These are phyloP conservation scores for Paradisaea rubra DNA, from an alignment of 2,113 vertebrate species.

Conservation along the genomic window DNA sequence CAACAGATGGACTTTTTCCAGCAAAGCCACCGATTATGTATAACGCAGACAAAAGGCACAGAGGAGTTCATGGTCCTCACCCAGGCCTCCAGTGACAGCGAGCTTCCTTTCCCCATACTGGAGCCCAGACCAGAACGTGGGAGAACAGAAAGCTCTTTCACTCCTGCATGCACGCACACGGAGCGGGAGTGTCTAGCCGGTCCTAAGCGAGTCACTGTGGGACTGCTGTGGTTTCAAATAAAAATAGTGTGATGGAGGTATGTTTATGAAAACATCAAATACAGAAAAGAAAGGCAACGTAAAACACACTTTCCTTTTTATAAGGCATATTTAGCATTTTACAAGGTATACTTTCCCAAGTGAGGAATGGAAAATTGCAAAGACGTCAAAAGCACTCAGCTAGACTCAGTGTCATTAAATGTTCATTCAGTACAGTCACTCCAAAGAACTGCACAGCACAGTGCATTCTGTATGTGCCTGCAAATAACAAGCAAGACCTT, in stretches of 20 bases:
- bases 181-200: background rate
- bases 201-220: background rate
- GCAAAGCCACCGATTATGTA: background rate
- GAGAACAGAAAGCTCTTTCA: conserved; percentile 56
- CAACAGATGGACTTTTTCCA: conserved; percentile 29
- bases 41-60: background rate
- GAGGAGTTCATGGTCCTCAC: background rate
- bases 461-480: background rate
- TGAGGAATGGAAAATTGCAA: conserved; percentile 18
- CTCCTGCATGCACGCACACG: background rate
- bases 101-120: background rate
- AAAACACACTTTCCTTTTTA: conserved; percentile 33
- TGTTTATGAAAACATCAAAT: conserved; percentile 51
- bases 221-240: conserved; percentile 18
- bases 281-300: conserved; percentile 29
- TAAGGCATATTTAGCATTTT: conserved; percentile 13
- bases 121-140: background rate
- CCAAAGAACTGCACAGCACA: background rate
- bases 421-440: background rate
- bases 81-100: background rate
- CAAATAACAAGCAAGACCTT: background rate
- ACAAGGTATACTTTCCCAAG: conserved; percentile 20
- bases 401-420: background rate
- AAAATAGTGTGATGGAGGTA: conserved; percentile 14
- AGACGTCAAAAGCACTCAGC: background rate